A percentile compares a stretch with the other conserved stretches of the same genome.
phyloP scores from a whole-genome alignment of 2,888 invertebrate species.

The Diogma glabrata region DNA sequence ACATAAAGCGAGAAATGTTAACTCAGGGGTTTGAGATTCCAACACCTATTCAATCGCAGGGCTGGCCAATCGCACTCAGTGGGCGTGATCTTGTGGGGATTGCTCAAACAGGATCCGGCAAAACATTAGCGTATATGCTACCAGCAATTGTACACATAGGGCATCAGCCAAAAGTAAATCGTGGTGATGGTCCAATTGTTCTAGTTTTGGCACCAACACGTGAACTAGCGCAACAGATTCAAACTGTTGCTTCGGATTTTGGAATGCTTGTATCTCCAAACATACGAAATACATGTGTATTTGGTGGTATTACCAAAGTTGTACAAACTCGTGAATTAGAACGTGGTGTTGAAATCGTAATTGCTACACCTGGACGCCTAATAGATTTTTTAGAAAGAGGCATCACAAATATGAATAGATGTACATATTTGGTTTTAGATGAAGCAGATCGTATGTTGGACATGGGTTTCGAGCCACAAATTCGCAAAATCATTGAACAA shows the following conservation, averaged over 20 bases:
- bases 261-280: conserved; percentile 64
- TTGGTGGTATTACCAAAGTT: conserved; percentile 95
- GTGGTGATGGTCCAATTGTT: conserved; percentile 92
- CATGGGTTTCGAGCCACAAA: conserved; percentile 97
- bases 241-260: conserved; percentile 87
- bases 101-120: conserved; percentile 85
- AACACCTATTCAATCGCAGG: conserved; percentile 89
- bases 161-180: conserved; percentile 69
- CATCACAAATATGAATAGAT: conserved; percentile 70
- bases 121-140: conserved; percentile 83
- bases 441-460: conserved; percentile 96
- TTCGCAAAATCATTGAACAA: conserved; percentile 88
- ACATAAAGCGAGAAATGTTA: conserved; percentile 65
- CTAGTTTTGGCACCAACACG: conserved; percentile 85
- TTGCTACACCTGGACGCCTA: conserved; percentile 88
- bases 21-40: conserved; percentile 76
- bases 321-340: conserved; percentile 84
- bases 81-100: conserved; percentile 91
- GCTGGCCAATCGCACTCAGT: conserved; percentile 90
- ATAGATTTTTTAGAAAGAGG: conserved; percentile 89
- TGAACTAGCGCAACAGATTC: conserved; percentile 87
- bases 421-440: conserved; percentile 88
- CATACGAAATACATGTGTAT: conserved; percentile 89
- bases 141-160: conserved; percentile 94
- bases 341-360: conserved; percentile 86